These are phyloP conservation scores for Hermodice carunculata DNA, from an alignment of 2,888 invertebrate genomes.

Conservation along the genomic window DNA sequence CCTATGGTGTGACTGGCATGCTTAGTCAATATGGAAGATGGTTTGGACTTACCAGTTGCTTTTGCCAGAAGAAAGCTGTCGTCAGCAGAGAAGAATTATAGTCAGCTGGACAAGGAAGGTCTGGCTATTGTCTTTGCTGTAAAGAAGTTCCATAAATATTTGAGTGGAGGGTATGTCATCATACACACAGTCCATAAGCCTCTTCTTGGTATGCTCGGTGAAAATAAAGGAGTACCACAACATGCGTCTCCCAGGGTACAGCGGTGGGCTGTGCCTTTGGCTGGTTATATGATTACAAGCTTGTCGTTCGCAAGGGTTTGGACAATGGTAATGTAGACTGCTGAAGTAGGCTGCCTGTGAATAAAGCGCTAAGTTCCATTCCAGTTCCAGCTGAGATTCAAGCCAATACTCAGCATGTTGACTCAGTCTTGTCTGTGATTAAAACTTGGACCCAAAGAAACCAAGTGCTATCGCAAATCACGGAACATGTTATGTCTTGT, in stretches of 20 bases:
- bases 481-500: no score
- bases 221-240: slow-evolving; percentile 2
- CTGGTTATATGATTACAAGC: background rate
- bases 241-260: background rate
- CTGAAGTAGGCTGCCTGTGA: no score
- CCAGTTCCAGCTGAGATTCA: no score
- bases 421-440: no score
- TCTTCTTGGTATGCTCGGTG: background rate
- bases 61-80: background rate
- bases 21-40: background rate
- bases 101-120: slow-evolving; percentile 11
- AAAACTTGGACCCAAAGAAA: no score
- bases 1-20: background rate
- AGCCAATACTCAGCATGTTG: no score
- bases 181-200: slow-evolving; percentile 9
- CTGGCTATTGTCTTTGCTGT: slow-evolving; percentile 6
- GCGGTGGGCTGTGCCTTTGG: background rate
- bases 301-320: no score
- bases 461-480: no score
- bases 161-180: slow-evolving; percentile 7
- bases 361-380: no score
- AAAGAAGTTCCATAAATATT: slow-evolving; percentile 1
- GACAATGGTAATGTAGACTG: background rate
- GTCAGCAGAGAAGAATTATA: slow-evolving; percentile 15
- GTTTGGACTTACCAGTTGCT: background rate